Base-by-base conservation (phyloP, 2,888 invertebrate genomes). In the Hirtodrosophila alboralis region DNA sequence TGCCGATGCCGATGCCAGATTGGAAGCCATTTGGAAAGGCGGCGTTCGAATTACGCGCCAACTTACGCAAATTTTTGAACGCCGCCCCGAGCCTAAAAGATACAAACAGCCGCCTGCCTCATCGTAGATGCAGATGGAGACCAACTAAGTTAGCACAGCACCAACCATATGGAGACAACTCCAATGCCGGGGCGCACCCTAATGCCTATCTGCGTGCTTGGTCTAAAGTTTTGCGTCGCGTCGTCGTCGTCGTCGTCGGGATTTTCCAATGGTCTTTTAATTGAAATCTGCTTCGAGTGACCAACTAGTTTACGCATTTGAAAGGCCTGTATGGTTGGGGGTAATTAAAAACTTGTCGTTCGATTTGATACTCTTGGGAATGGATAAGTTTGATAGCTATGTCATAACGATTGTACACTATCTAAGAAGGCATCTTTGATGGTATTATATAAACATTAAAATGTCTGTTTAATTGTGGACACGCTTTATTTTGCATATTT, bases 271-370 rank as follows among this genome's bases (percentile, higher is more conserved):
- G 52, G 62, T 41, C 59, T 75, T n/a, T 77, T 86, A 81, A 81
- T 86, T 81, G 86, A 81, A 84, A 81, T 68, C 84, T 68, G 68
- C 68, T 53, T 47, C 41, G 68, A 28, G 38, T 10, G 62, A 13
- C 31, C 76, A 85, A 86, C 80, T 74, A 54, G 80, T 81, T 81
- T 80, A 81, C 86, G 80, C 86, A 86, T 84, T 85, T 43, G 80
- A 81, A 81, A 81, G 80, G 84, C 86, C 60, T 38, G 49, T 49
- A 40, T 49, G 38, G 28, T 47, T 9, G n/a, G 60, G 60, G 57
- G 84, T 78, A 83, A 83, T 83, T 83, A 86, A 77, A 83, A 83
- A 73, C 83, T 77, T 75, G 84, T 81, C 81, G 78, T 65, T 64
- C 65, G 57, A 64, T 70, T 49, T 49, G 62, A 63, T 77, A 66